These are phyloP conservation scores for Eurystomus glaucurus DNA, from an alignment of 2,797 vertebrate species.

Conservation along the genomic window DNA sequence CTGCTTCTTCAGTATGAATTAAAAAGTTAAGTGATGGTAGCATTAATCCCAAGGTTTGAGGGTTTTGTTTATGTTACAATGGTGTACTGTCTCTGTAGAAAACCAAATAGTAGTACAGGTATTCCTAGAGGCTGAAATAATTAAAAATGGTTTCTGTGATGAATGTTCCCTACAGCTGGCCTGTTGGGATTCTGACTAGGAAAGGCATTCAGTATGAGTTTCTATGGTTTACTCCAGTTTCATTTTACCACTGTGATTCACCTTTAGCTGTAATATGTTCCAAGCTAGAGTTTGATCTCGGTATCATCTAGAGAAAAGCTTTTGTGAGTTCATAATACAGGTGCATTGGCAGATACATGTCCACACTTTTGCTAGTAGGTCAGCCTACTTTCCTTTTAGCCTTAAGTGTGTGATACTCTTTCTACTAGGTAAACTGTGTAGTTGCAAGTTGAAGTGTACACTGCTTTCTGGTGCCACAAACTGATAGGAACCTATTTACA, in stretches of 20 bases:
- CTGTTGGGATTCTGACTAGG: background rate
- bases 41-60: background rate
- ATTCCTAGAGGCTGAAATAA: background rate
- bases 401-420: background rate
- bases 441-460: background rate
- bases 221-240: background rate
- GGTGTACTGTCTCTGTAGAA: background rate
- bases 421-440: background rate
- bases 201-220: background rate
- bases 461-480: background rate
- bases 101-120: background rate
- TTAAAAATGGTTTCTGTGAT: background rate
- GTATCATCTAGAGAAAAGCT: background rate
- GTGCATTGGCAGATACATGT: background rate
- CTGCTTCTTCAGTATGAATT: background rate
- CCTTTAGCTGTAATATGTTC: background rate
- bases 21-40: background rate
- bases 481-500: background rate
- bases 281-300: background rate
- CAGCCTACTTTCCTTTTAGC: accelerated
- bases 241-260: background rate
- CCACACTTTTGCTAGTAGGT: background rate
- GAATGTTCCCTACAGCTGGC: background rate
- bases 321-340: background rate
- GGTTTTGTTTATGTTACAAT: background rate